Evolutionary conservation across 2,888 invertebrate genomes (phyloP).

Genomic region (Glaucopsyche alexis): DNA sequence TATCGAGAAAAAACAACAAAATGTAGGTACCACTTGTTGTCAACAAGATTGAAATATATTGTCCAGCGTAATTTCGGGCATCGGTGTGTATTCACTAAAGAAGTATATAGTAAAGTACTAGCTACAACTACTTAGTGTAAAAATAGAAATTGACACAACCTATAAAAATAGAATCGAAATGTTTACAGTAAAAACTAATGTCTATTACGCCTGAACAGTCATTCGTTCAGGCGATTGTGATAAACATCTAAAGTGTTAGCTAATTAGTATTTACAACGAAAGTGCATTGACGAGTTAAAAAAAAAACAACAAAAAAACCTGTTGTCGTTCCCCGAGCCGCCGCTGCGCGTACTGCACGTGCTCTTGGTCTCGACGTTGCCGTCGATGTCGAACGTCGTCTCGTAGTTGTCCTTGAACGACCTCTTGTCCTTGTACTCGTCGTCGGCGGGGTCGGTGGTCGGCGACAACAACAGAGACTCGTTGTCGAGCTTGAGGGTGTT

Average conservation of each 20-base stretch:
- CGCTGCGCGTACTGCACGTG: conserved; percentile 89
- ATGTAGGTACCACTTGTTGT: too few relatives aligned
- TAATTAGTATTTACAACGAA: conserved; percentile 28
- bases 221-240: not conserved
- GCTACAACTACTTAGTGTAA: too few relatives aligned
- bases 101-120: too few relatives aligned
- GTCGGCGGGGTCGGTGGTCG: conserved; percentile 57
- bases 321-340: conserved; percentile 88
- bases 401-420: conserved; percentile 84
- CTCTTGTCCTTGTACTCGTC: conserved; percentile 1
- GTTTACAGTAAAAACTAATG: not conserved
- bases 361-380: conserved; percentile 95
- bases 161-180: too few relatives aligned
- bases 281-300: conserved; percentile 22
- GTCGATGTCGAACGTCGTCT: conserved; percentile 93
- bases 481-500: conserved; percentile 74
- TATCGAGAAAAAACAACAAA: too few relatives aligned
- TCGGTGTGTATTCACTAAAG: too few relatives aligned
- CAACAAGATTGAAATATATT: too few relatives aligned
- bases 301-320: conserved; percentile 79
- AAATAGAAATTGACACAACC: too few relatives aligned
- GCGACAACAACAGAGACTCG: conserved; percentile 70
- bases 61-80: too few relatives aligned
- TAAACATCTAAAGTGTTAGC: conserved; percentile 13
- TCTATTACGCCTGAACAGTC: conserved; percentile 2